Evolutionary conservation across 2,113 vertebrate species (phyloP).

Genomic region (Gopherus evgoodei): DNA sequence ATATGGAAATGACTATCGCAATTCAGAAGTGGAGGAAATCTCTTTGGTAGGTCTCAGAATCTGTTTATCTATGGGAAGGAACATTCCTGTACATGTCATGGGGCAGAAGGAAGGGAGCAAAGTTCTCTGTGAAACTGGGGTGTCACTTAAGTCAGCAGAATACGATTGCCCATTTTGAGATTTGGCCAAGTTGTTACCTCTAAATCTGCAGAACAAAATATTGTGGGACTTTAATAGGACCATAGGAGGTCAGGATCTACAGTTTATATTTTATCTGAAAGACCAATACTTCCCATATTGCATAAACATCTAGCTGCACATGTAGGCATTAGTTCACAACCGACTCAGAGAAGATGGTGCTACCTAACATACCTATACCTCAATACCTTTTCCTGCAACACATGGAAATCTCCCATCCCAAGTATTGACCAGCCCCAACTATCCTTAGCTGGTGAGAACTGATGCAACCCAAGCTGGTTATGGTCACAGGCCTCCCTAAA

Average conservation of each 20-base stretch:
- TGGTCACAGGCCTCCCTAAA: background rate
- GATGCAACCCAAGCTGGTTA: background rate
- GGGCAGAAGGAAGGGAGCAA: background rate
- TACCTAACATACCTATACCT: background rate
- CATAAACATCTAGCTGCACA: background rate
- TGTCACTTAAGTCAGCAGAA: background rate
- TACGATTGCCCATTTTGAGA: background rate
- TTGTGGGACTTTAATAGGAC: background rate
- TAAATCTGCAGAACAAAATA: background rate
- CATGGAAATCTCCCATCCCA: rapidly evolving
- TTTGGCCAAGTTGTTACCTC: background rate
- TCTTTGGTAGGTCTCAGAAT: background rate
- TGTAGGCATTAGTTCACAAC: background rate
- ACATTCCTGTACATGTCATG: background rate
- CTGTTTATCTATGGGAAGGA: background rate
- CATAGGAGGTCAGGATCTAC: background rate
- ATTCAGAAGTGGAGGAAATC: background rate
- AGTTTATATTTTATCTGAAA: background rate
- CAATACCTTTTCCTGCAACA: background rate
- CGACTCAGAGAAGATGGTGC: background rate
- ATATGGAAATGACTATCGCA: background rate
- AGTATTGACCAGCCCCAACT: background rate
- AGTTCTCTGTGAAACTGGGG: background rate
- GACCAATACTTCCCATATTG: background rate
- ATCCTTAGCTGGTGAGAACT: background rate